These are phyloP conservation scores for Anniella stebbinsi DNA, from an alignment of 2,797 vertebrate genomes.

Conservation along the genomic window DNA sequence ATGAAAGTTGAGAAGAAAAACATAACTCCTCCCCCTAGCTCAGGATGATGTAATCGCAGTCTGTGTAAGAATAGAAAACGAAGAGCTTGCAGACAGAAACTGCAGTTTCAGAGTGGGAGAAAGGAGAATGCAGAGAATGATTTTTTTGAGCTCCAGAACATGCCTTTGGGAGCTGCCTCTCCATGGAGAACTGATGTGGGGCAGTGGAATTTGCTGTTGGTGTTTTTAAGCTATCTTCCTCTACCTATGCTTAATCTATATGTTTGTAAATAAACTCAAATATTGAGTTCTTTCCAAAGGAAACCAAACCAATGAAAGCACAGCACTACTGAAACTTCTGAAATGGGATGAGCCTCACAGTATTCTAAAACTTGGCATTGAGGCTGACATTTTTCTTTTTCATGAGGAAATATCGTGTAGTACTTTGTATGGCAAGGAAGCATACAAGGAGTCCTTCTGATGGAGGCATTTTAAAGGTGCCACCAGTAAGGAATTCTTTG, in stretches of 20 bases:
- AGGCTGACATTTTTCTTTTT: not conserved
- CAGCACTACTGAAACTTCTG: not conserved
- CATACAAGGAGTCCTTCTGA: not conserved
- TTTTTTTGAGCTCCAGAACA: not conserved
- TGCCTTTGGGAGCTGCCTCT: not conserved
- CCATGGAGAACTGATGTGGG: not conserved
- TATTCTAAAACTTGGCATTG: not conserved
- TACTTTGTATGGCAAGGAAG: not conserved
- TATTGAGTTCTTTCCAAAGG: too few species aligned
- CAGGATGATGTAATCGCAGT: not conserved
- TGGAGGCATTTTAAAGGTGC: not conserved
- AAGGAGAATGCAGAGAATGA: not conserved
- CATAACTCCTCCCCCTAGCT: not conserved
- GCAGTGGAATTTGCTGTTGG: not conserved
- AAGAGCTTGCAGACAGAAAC: not conserved
- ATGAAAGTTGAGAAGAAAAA: not conserved
- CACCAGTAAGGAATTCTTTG: not conserved
- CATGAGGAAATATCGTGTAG: not conserved
- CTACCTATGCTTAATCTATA: too few species aligned
- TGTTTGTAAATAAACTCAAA: too few species aligned
- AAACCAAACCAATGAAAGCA: not conserved
- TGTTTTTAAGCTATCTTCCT: not conserved
- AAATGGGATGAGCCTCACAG: not conserved
- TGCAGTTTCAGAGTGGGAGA: not conserved
- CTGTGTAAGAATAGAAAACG: not conserved